Evolutionary conservation across 2,113 vertebrate genomes (phyloP), one percentile per base, ranked within the genome.

Genomic region (Etheostoma cragini): DNA sequence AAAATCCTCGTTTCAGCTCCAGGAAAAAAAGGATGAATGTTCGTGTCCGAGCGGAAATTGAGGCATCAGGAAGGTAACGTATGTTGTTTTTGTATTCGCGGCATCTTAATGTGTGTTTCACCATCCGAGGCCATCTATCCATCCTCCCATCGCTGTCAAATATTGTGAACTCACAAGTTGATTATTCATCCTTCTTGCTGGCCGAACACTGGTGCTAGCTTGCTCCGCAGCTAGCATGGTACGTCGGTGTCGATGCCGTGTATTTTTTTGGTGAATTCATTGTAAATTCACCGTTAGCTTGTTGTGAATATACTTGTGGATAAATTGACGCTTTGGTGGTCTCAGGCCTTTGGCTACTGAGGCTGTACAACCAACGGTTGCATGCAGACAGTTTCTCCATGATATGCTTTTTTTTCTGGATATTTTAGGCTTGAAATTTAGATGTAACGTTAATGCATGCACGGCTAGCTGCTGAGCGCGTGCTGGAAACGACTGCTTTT

Each of bases 21-120:
- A 33, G 83, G 68, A 46, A 58, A 77, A 26, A 93, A 72, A 94
- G 57, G 88, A 95, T 95, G 94, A 83, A 67, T n/a, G 65, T 60
- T 82, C 24, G 66, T 67, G 84, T 79, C 85, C 84, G 78, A 58
- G 79, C 70, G 81, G 80, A 89, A 88, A 78, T 87, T 54, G 84
- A 89, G 90, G 89, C 92, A 80, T 88, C 76, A 50, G 76, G 73
- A 87, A 93, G 95, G 94, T 95, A 92, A 64, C 62, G 11, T 42
- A 11, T 45, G 88, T 58, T 1, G 30, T 0, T 26, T 56, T 30
- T 75, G 3, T 7, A 58, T 46, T 1, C 22, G 2, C 47, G 30
- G 11, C 38, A 21, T 57, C 52, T n/a, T 2, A 42, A 42, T 3
- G 8, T 67, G 49, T 67, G 70, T 56, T 15, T 75, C 52, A 57